phyloP scores from a whole-genome alignment of 2,113 vertebrate species.

The Labrus mixtus region DNA sequence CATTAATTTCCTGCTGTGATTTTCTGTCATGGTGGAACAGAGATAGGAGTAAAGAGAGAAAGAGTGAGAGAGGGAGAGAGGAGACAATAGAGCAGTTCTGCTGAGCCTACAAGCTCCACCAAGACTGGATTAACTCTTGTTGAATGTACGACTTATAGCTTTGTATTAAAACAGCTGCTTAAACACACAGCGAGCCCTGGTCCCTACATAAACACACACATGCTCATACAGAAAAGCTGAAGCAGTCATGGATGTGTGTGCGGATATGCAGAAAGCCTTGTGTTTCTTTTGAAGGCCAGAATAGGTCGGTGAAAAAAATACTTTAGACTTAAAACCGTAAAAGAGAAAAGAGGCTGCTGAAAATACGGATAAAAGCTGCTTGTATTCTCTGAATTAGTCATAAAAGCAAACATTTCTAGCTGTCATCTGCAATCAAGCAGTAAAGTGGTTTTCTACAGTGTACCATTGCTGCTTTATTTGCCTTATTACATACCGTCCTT shows the following conservation, averaged over 20 bases:
- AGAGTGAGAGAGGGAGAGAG: not conserved
- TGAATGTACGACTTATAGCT: constrained; percentile 63
- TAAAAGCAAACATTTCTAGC: not conserved
- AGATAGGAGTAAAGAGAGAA: constrained; percentile 2
- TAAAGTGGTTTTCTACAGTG: not conserved
- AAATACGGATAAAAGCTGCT: not conserved
- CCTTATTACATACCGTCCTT: not conserved
- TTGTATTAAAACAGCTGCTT: constrained; percentile 68
- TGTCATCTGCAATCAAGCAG: constrained; percentile 3
- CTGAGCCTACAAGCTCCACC: constrained; percentile 56
- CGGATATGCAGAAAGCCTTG: not conserved
- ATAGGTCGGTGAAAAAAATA: not conserved
- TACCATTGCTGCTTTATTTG: not conserved
- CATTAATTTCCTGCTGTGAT: not conserved
- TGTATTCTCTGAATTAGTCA: not conserved
- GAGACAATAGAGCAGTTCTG: constrained; percentile 42
- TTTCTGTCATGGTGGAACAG: not conserved
- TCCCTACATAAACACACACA: constrained; percentile 14
- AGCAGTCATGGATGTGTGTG: not conserved
- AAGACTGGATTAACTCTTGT: constrained; percentile 69
- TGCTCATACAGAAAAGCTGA: not conserved
- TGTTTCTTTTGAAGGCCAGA: not conserved
- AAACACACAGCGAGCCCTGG: constrained; percentile 47
- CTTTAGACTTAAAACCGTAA: not conserved
- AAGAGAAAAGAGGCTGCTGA: not conserved